Conservation (phyloP, 2,888 invertebrate genomes). For the Dryobota labecula region DNA sequence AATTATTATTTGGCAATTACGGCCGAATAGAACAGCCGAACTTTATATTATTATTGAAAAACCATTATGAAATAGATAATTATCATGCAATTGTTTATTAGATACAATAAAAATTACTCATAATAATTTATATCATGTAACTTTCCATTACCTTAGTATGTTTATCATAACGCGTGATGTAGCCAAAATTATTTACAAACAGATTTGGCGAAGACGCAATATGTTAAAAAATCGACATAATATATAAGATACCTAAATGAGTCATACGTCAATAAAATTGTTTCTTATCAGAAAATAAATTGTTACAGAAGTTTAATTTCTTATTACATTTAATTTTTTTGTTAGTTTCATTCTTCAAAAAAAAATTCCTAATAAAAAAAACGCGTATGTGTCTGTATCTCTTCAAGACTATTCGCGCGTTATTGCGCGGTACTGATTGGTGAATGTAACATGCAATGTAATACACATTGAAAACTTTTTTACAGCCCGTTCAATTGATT, state of each 20-base stretch:
- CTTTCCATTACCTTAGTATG: constrained; percentile 13
- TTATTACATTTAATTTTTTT: too few relatives aligned
- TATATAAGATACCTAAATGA: constrained; percentile 20
- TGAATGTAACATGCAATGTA: too few relatives aligned
- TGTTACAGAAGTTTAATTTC: constrained; percentile 24
- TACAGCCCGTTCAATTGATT: too few relatives aligned
- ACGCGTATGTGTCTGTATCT: too few relatives aligned
- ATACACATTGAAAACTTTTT: too few relatives aligned
- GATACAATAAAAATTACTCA: not conserved
- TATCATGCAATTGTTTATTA: not conserved
- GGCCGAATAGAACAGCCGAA: not conserved
- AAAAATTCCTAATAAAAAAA: too few relatives aligned
- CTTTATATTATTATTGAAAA: not conserved
- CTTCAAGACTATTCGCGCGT: too few relatives aligned
- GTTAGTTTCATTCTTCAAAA: too few relatives aligned
- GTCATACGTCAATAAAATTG: constrained; percentile 25
- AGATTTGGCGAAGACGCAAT: constrained; percentile 49
- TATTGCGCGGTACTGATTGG: too few relatives aligned
- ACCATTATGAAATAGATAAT: not conserved
- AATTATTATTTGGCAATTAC: not conserved
- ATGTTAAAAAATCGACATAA: constrained; percentile 1
- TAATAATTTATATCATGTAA: constrained; percentile 2
- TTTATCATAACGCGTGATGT: constrained; percentile 10
- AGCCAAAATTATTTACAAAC: constrained; percentile 37
- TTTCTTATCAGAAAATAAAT: constrained; percentile 10